These are phyloP conservation scores for Leucopsar rothschildi DNA, from an alignment of 2,113 vertebrate genomes.

Conservation along the genomic window DNA sequence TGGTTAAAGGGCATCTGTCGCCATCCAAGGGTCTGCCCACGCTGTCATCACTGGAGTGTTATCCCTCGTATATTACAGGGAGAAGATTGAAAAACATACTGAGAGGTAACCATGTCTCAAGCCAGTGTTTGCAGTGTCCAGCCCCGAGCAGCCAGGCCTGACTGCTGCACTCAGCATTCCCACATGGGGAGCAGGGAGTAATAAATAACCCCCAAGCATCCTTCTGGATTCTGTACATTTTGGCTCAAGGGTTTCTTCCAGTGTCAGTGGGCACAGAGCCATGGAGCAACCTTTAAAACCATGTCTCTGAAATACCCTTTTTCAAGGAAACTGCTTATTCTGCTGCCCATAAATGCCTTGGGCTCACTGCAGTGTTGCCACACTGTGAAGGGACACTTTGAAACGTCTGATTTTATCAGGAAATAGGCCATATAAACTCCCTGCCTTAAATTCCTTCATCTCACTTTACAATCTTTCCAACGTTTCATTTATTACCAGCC, in stretches of 20 bases:
- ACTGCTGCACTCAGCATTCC: background rate
- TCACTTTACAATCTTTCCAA: background rate
- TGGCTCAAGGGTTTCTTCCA: conserved; percentile 10
- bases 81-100: background rate
- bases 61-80: no score
- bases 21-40: background rate
- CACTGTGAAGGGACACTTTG: background rate
- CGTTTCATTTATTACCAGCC: background rate
- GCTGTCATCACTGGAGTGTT: background rate
- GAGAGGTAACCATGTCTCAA: background rate
- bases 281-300: background rate
- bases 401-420: conserved; percentile 8
- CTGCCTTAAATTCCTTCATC: conserved; percentile 2
- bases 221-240: background rate
- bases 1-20: background rate
- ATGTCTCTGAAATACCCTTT: background rate
- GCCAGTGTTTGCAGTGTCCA: background rate
- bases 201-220: background rate
- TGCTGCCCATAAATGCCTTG: background rate
- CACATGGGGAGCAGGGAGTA: fast-evolving
- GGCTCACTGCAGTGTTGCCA: background rate
- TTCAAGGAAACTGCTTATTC: background rate
- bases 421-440: background rate
- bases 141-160: background rate
- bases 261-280: background rate